Evolutionary conservation across 2,888 invertebrate species (phyloP).

Genomic region (Tillus elongatus): DNA sequence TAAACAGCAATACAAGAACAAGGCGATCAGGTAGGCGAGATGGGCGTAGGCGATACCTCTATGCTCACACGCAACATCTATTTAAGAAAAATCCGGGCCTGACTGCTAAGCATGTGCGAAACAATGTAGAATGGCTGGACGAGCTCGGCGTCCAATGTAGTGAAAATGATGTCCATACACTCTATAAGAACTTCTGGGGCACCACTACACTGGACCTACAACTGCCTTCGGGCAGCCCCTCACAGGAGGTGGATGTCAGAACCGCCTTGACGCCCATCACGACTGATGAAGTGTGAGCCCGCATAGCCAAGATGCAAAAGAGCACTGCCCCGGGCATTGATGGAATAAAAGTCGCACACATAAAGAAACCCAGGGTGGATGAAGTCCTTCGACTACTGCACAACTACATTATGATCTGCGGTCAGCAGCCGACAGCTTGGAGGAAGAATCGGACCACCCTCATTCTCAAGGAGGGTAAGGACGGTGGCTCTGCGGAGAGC

Average conservation of each 20-base stretch:
- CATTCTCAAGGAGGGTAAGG: too few species aligned
- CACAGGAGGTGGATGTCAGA: too few species aligned
- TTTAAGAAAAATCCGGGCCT: conserved; percentile 26
- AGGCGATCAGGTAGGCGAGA: conserved; percentile 24
- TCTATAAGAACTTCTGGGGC: conserved; percentile 28
- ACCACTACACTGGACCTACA: conserved; percentile 16
- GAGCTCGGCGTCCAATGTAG: not conserved
- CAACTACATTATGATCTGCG: conserved; percentile 18
- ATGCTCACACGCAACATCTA: conserved; percentile 31
- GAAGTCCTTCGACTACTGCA: too few species aligned
- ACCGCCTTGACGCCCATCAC: too few species aligned
- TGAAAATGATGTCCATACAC: conserved; percentile 15
- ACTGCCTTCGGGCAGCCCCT: too few species aligned
- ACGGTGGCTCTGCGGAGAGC: too few species aligned
- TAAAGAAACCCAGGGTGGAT: too few species aligned
- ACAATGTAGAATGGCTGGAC: conserved; percentile 19
- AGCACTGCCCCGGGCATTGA: too few species aligned
- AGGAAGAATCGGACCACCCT: conserved; percentile 27
- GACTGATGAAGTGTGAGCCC: conserved; percentile 12
- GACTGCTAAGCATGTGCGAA: conserved; percentile 25
- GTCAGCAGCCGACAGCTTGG: conserved; percentile 25
- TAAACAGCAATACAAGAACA: too few species aligned
- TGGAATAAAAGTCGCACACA: too few species aligned
- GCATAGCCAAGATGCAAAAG: conserved; percentile 17
- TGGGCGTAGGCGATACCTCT: too few species aligned